Conservation (phyloP, 2,888 invertebrate species). For the Stenodera caucasica region DNA sequence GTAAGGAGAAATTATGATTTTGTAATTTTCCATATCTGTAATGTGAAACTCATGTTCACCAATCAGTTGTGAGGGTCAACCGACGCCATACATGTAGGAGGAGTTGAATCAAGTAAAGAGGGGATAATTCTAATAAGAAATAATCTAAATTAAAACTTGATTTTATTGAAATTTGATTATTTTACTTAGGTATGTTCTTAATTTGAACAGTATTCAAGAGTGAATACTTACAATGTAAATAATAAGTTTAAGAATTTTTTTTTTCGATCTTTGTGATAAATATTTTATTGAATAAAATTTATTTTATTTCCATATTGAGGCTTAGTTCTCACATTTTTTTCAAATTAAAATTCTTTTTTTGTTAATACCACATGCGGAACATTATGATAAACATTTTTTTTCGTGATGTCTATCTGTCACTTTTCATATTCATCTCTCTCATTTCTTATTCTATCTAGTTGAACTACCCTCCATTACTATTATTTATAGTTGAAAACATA, state of each 20-base stretch:
- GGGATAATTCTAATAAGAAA: conserved; percentile 13
- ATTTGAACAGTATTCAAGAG: too few species aligned
- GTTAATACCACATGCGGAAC: not conserved
- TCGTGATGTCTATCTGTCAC: not conserved
- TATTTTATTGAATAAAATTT: too few species aligned
- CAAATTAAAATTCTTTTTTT: not conserved
- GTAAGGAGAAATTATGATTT: too few species aligned
- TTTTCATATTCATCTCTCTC: not conserved
- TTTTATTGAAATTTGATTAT: not conserved
- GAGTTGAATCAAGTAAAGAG: conserved; percentile 9
- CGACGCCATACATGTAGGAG: conserved; percentile 23
- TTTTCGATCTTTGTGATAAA: too few species aligned
- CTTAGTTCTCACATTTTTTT: not conserved
- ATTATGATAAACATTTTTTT: not conserved
- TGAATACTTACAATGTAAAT: too few species aligned
- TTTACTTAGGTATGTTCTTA: not conserved
- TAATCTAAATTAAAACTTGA: not conserved
- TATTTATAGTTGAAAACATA: too few species aligned
- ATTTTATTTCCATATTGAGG: not conserved
- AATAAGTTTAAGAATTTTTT: too few species aligned
- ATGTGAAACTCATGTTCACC: not conserved
- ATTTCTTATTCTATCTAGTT: not conserved
- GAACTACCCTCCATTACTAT: too few species aligned
- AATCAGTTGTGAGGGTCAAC: not conserved
- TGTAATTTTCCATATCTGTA: not conserved